These are phyloP conservation scores for Prosapia bicincta DNA, from an alignment of 2,888 invertebrate genomes.

Conservation along the genomic window DNA sequence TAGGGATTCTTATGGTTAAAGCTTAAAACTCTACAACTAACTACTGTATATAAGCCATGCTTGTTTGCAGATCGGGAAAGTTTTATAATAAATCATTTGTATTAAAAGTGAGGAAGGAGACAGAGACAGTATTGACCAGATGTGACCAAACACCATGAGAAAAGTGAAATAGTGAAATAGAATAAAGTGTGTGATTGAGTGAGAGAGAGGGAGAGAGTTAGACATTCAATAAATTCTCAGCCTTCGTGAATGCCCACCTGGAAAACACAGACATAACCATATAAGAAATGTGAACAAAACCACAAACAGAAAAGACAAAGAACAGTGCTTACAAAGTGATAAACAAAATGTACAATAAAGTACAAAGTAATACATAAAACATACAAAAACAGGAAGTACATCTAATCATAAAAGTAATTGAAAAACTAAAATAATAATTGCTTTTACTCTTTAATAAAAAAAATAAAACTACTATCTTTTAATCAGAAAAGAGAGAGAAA, in stretches of 20 bases:
- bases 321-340: conserved; percentile 16
- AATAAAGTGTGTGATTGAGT: conserved; percentile 11
- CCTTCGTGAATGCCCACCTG: conserved; percentile 41
- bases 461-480: no score
- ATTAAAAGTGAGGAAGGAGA: background rate
- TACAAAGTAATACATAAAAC: no score
- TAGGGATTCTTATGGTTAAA: background rate
- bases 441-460: no score
- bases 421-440: no score
- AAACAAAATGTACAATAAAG: conserved; percentile 20
- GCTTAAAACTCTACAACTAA: background rate
- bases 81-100: background rate
- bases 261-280: conserved; percentile 26
- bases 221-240: conserved; percentile 40
- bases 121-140: conserved; percentile 13
- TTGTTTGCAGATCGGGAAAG: background rate
- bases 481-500: no score
- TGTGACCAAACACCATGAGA: conserved; percentile 18
- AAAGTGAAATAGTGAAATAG: background rate
- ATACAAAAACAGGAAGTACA: no score
- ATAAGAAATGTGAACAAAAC: conserved; percentile 17
- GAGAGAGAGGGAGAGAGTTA: conserved; percentile 25
- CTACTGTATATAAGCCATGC: background rate
- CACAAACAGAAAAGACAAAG: background rate
- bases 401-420: no score